Conservation (phyloP, 1,140 invertebrate genomes). For the Cyclina sinensis region DNA sequence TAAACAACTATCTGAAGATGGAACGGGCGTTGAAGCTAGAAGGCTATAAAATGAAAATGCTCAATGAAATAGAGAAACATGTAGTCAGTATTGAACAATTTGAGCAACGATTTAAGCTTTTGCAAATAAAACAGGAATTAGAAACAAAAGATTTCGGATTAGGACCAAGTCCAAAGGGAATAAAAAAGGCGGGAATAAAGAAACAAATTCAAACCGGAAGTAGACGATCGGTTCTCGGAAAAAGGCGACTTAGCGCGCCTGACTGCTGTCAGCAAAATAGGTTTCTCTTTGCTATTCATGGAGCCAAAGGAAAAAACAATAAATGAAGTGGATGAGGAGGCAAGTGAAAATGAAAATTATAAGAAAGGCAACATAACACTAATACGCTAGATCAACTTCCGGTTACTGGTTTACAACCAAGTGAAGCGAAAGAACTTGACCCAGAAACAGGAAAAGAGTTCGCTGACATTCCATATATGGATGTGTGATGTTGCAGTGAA, state of each 20-base stretch:
- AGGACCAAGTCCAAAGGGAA: background rate
- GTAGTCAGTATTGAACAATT: conserved; percentile 13
- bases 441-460: background rate
- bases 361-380: background rate
- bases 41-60: conserved; percentile 43
- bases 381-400: background rate
- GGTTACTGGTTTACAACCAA: background rate
- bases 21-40: conserved; percentile 45
- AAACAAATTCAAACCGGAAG: background rate
- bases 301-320: background rate
- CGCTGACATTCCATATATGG: background rate
- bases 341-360: background rate
- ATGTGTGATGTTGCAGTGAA: background rate
- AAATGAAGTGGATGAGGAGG: background rate
- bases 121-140: conserved; percentile 17
- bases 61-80: conserved; percentile 38
- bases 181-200: background rate
- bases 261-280: conserved; percentile 31
- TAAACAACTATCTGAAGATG: conserved; percentile 31
- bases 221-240: background rate
- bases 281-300: conserved; percentile 55
- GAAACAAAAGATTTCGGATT: conserved; percentile 7
- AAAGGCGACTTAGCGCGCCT: background rate
- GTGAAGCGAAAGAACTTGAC: background rate
- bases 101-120: conserved; percentile 36